Evolutionary conservation across 1,140 invertebrate genomes (phyloP).

Genomic region (Cherax quadricarinatus): DNA sequence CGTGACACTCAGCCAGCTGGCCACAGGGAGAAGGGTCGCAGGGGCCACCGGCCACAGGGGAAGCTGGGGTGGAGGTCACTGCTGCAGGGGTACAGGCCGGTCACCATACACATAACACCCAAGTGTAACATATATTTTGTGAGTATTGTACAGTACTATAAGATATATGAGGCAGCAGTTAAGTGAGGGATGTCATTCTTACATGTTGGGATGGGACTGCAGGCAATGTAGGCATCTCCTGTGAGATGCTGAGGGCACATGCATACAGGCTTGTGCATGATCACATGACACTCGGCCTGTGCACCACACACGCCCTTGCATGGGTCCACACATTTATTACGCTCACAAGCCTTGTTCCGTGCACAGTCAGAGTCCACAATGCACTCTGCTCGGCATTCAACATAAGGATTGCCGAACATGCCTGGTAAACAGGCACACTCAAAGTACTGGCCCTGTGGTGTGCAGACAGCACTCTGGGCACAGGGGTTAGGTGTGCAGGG

Average conservation of each 20-base stretch:
- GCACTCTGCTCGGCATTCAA: conserved; percentile 82
- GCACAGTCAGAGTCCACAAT: conserved; percentile 87
- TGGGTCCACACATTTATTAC: conserved; percentile 77
- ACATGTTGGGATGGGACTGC: conserved; percentile 49
- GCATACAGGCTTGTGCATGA: conserved; percentile 73
- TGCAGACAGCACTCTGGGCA: conserved; percentile 80
- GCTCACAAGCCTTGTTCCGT: conserved; percentile 78
- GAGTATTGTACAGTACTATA: conserved; percentile 52
- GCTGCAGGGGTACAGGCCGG: conserved; percentile 5
- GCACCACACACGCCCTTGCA: conserved; percentile 74
- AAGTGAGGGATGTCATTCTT: background rate
- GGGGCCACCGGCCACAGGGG: background rate
- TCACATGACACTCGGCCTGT: conserved; percentile 73
- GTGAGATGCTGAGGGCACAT: conserved; percentile 70
- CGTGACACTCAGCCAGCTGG: conserved; percentile 7
- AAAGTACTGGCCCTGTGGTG: conserved; percentile 75
- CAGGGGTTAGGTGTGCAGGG: conserved; percentile 90
- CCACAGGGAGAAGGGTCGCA: conserved; percentile 32
- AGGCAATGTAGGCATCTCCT: conserved; percentile 75
- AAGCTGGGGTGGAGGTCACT: background rate
- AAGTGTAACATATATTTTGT: conserved; percentile 77
- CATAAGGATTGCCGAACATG: conserved; percentile 88
- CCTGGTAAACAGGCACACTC: conserved; percentile 85
- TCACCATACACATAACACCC: conserved; percentile 81
- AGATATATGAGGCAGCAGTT: background rate